Conservation (phyloP, 1,140 invertebrate species). For the Lasioglossum baleicum region DNA sequence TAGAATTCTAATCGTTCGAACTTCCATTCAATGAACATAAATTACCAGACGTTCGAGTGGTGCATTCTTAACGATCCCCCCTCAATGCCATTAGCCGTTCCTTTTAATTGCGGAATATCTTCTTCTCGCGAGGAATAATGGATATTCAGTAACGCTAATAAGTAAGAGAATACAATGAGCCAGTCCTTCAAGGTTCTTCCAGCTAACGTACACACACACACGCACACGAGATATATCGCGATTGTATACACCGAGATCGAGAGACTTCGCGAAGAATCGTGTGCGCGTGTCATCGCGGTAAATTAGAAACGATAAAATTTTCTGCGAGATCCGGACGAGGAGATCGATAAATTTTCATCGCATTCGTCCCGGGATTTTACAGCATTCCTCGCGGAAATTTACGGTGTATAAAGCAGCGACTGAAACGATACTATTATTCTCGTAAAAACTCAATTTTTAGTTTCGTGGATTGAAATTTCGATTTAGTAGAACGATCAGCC, state of each 20-base stretch:
- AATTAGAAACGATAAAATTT: slow-evolving; percentile 28
- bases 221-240: slow-evolving; percentile 13
- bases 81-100: slow-evolving; percentile 49
- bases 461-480: too few relatives aligned
- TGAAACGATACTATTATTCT: too few relatives aligned
- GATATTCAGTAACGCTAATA: slow-evolving; percentile 49
- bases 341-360: background rate
- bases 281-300: background rate
- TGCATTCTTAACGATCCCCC: slow-evolving; percentile 50
- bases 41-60: slow-evolving; percentile 49
- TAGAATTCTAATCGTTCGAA: slow-evolving; percentile 32
- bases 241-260: slow-evolving; percentile 4
- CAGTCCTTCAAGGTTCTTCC: slow-evolving; percentile 33
- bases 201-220: background rate
- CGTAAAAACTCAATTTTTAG: too few relatives aligned
- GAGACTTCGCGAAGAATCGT: background rate
- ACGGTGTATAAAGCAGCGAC: too few relatives aligned
- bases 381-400: too few relatives aligned
- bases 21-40: slow-evolving; percentile 41
- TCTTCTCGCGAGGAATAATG: slow-evolving; percentile 53
- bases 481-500: too few relatives aligned
- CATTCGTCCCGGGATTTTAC: background rate
- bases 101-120: slow-evolving; percentile 57
- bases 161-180: slow-evolving; percentile 46
- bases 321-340: background rate